Conservation (phyloP, 2,113 vertebrate species). For the Mastomys coucha region DNA sequence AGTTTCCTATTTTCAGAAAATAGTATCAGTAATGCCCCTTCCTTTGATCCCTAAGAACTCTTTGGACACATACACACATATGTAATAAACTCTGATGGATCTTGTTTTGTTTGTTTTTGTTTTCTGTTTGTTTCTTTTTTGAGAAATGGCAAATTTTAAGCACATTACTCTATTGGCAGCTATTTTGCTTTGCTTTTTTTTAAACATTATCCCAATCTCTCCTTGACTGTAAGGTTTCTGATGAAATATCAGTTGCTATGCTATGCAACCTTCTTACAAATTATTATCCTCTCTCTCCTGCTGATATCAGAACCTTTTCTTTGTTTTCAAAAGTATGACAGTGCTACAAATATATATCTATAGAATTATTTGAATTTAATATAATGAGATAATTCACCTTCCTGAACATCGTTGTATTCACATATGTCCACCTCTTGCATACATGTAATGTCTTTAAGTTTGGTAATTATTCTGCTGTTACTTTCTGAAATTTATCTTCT, state of each 20-base stretch:
- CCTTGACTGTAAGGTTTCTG: background rate
- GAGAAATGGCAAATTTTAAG: background rate
- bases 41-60: background rate
- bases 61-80: background rate
- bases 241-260: background rate
- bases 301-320: background rate
- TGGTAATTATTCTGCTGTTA: too few relatives aligned
- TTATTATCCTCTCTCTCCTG: background rate
- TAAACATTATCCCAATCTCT: background rate
- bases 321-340: background rate
- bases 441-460: background rate
- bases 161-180: background rate
- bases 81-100: background rate
- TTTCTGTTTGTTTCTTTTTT: too few relatives aligned
- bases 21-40: background rate
- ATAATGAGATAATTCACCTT: background rate
- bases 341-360: background rate
- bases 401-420: background rate
- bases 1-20: background rate
- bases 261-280: background rate
- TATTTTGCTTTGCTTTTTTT: background rate
- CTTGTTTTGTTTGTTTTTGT: background rate
- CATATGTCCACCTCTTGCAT: background rate
- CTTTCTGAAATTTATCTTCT: background rate
- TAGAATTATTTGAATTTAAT: background rate